Base-by-base conservation (phyloP, 2,888 invertebrate species). In the Sialis lutaria region DNA sequence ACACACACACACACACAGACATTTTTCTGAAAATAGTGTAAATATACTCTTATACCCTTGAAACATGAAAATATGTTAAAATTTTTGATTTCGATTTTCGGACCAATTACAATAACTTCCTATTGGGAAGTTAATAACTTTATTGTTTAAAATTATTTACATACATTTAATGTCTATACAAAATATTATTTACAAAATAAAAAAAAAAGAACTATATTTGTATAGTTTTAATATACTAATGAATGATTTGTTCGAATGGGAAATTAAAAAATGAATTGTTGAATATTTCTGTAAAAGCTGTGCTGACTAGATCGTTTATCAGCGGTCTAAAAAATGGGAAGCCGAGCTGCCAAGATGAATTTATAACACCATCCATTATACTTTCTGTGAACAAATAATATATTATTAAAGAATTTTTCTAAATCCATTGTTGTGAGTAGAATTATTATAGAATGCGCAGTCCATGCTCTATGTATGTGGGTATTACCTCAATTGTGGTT, bases 211-310 rank as follows among this genome's bases (percentile, higher is more conserved):
- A 22, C 22, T 22, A 22, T 22, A 4, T 2, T 22, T 22, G 2
- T 22, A 22, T 22, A 22, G 22, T 22, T 22, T 22, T 22, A 2
- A 22, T n/a, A 35, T 35, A 8, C 44, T 44, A 45, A 10, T 22
- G 45, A 10, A 85, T 74, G 52, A 83, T 72, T 51, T 73, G 66
- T 1, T 80, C 72, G 41, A 87, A 64, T 1, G 85, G 82, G 61
- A 88, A 85, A 60, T 79, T 65, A 51, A 71, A 70, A 60, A 88
- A 88, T 45, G 82, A 78, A 48, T 74, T 74, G 56, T 79, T 83
- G 64, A 85, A 84, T 53, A 88, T 86, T 50, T 85, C 81, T 0
- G 87, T 85, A 62, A 88, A 88, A 6, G 83, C 87, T 1, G 77
- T 79, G 60, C 84, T 82, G 51, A 88, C 86, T 50, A 88, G 68